These are phyloP conservation scores for Phalloptychus januarius DNA, from an alignment of 2,797 vertebrate genomes.

Conservation along the genomic window DNA sequence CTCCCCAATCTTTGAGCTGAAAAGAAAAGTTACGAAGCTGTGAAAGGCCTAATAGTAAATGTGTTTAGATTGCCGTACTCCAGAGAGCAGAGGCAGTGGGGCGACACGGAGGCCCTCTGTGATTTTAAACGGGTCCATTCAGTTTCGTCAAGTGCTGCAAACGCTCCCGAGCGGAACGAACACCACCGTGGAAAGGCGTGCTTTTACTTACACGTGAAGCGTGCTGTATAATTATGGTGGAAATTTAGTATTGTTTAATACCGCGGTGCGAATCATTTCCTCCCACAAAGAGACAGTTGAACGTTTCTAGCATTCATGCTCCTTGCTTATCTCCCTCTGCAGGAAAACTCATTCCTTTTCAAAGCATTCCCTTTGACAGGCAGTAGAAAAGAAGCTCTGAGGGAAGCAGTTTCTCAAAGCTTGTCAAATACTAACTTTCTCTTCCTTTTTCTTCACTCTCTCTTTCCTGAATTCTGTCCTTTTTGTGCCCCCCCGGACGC, in stretches of 20 bases:
- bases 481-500: background rate
- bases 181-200: background rate
- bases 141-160: background rate
- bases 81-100: background rate
- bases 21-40: background rate
- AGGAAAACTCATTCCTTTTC: background rate
- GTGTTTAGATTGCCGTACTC: background rate
- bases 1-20: background rate
- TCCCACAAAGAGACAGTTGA: background rate
- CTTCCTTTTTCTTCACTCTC: background rate
- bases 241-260: background rate
- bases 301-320: background rate
- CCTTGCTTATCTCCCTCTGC: background rate
- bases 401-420: background rate
- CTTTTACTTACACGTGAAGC: background rate
- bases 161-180: constrained; percentile 1
- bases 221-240: background rate
- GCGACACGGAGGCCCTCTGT: background rate
- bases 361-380: background rate
- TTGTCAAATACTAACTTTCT: background rate
- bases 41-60: background rate
- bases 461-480: background rate
- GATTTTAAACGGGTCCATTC: background rate
- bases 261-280: background rate
- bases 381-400: background rate